Evolutionary conservation across 2,888 invertebrate species (phyloP).

Genomic region (Netelia inedita): DNA sequence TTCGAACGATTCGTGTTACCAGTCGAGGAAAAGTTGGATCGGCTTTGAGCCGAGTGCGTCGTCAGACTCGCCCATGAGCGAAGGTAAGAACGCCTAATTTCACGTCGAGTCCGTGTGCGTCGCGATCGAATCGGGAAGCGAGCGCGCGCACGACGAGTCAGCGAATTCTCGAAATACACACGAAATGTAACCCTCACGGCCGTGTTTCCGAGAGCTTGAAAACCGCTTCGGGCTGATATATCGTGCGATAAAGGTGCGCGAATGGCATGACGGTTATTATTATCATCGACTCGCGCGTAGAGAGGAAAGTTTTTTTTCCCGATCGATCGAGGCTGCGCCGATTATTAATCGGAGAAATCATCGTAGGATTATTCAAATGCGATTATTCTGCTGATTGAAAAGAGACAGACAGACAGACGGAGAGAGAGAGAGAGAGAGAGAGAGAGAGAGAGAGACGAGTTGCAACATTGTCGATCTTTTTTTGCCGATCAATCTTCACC

Average conservation of each 20-base stretch:
- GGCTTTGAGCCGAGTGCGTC: too few relatives aligned
- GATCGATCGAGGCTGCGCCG: not conserved
- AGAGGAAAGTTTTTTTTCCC: not conserved
- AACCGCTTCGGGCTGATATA: not conserved
- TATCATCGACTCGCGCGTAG: not conserved
- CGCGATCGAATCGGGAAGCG: constrained; percentile 9
- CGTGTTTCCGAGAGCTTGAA: not conserved
- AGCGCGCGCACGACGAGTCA: constrained; percentile 26
- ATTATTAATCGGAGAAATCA: not conserved
- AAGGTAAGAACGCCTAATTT: constrained; percentile 37
- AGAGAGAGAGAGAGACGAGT: not conserved
- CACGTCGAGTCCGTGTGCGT: constrained; percentile 2
- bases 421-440: not conserved
- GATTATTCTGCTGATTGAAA: not conserved
- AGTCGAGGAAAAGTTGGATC: too few relatives aligned
- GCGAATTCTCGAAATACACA: constrained; percentile 59
- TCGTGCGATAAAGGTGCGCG: not conserved
- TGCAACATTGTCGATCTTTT: not conserved
- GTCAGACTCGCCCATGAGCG: not conserved
- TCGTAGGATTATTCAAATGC: not conserved
- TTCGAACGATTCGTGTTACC: too few relatives aligned
- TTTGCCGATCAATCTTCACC: not conserved
- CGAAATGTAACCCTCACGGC: not conserved
- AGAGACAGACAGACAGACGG: not conserved
- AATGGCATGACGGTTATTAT: not conserved